A percentile compares a stretch with the other conserved stretches of the same genome.
Conservation (phyloP, 2,888 invertebrate species). For the Crioceris asparagi region DNA sequence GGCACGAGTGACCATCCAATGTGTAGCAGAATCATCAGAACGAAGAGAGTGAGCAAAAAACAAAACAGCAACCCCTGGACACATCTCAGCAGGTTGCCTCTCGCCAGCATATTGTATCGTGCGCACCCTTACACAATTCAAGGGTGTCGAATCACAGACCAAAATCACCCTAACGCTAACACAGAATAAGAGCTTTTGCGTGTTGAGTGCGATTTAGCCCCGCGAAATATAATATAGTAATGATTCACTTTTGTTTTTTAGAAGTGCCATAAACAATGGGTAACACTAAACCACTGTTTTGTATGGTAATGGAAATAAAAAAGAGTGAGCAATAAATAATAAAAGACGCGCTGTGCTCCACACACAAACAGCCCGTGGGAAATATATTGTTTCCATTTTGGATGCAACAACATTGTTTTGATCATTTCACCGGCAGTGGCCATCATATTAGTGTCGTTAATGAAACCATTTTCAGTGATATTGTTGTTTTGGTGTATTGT, state of each 20-base stretch:
- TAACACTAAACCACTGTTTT: conserved; percentile 37
- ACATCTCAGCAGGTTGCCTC: conserved; percentile 3
- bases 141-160: too few species aligned
- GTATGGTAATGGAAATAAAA: conserved; percentile 32
- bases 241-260: conserved; percentile 38
- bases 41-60: conserved; percentile 6
- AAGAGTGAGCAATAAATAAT: conserved; percentile 29
- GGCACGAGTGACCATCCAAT: too few species aligned
- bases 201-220: too few species aligned
- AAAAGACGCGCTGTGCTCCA: conserved; percentile 22
- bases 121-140: too few species aligned
- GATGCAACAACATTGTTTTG: conserved; percentile 23
- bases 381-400: conserved; percentile 10
- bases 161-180: too few species aligned
- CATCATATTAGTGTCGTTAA: not conserved
- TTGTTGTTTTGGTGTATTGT: too few species aligned
- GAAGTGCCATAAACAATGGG: conserved; percentile 36
- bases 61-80: not conserved
- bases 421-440: conserved; percentile 22
- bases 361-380: too few species aligned
- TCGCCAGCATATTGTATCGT: conserved; percentile 1
- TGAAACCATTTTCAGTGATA: not conserved
- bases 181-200: too few species aligned
- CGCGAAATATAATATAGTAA: conserved; percentile 26
- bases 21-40: too few species aligned